Evolutionary conservation across 1,140 invertebrate species (phyloP).

Genomic region (Neotoxoptera formosana): DNA sequence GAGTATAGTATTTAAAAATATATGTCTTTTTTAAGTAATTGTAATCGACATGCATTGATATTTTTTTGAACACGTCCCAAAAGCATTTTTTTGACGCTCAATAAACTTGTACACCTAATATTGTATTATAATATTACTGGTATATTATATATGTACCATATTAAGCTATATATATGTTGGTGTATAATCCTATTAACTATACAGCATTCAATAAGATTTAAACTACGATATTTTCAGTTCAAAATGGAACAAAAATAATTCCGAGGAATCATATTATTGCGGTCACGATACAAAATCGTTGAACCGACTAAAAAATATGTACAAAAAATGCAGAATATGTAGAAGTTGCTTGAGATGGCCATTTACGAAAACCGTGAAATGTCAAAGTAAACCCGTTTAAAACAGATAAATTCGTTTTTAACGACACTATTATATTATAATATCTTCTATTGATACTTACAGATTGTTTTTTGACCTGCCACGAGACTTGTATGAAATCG

Average conservation of each 20-base stretch:
- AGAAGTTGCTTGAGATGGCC: not conserved
- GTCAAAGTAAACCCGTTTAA: not conserved
- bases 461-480: conserved; percentile 20
- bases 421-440: not conserved
- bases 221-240: not conserved
- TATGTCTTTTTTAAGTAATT: not conserved
- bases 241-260: not conserved
- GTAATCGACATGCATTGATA: not conserved
- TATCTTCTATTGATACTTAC: not conserved
- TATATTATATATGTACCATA: not conserved
- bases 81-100: not conserved
- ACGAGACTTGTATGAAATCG: not conserved
- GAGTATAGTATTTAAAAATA: not conserved
- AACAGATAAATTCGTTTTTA: not conserved
- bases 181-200: not conserved
- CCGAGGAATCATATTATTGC: not conserved
- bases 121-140: not conserved
- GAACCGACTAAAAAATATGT: not conserved
- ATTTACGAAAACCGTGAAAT: not conserved
- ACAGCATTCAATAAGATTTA: not conserved
- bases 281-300: not conserved
- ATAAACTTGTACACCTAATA: not conserved
- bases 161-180: not conserved
- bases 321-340: conserved; percentile 10
- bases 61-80: not conserved